phyloP scores from a whole-genome alignment of 2,888 invertebrate genomes.

The Thera britannica region DNA sequence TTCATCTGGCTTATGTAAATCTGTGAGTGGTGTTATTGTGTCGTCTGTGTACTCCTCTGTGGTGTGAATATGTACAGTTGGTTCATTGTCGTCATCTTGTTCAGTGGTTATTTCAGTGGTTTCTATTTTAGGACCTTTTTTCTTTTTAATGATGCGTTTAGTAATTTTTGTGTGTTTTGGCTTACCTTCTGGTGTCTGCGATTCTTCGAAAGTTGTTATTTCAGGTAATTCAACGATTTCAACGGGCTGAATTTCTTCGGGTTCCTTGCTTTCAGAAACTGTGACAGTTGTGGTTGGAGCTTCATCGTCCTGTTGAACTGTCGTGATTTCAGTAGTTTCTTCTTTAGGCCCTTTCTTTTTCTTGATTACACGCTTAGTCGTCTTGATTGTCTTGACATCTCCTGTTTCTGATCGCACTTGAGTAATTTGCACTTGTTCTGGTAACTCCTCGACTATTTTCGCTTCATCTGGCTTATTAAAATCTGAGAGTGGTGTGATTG shows the following conservation, averaged over 20 bases:
- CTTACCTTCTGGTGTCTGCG: conserved; percentile 11
- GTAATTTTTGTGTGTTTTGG: conserved; percentile 6
- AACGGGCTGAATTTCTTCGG: conserved; percentile 25
- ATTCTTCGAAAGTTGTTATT: conserved; percentile 2
- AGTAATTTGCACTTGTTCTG: conserved; percentile 45
- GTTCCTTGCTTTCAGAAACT: conserved; percentile 54
- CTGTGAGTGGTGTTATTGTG: conserved; percentile 40
- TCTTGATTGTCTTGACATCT: conserved; percentile 44
- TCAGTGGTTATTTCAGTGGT: conserved; percentile 42
- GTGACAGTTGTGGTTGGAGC: conserved; percentile 58
- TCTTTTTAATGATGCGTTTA: conserved; percentile 11
- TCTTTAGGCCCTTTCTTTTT: conserved; percentile 45
- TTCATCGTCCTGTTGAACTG: conserved; percentile 52
- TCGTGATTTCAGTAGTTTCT: conserved; percentile 52
- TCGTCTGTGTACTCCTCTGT: conserved; percentile 58
- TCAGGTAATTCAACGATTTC: conserved; percentile 38
- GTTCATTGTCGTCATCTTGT: conserved; percentile 58
- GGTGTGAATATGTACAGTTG: conserved; percentile 65
- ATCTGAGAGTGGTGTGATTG: conserved; percentile 17
- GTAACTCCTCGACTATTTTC: conserved; percentile 47
- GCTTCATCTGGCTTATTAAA: conserved; percentile 41
- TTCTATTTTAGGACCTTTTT: conserved; percentile 41
- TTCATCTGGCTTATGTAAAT: conserved; percentile 37
- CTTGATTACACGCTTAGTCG: conserved; percentile 51
- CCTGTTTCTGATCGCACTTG: conserved; percentile 44